Evolutionary conservation across 2,113 vertebrate species (phyloP).

Genomic region (Centropristis striata): DNA sequence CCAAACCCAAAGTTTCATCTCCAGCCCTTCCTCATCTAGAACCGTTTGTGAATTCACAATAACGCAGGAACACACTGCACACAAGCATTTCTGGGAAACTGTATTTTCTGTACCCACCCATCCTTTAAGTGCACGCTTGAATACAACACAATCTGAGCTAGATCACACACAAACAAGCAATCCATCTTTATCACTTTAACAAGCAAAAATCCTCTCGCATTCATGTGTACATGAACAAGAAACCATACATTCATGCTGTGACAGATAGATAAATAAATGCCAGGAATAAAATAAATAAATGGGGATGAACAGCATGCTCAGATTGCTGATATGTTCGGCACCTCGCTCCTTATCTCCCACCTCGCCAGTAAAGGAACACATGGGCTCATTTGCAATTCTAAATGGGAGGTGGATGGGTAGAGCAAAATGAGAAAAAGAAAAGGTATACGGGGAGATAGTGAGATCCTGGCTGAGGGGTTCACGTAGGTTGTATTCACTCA

Average conservation of each 20-base stretch:
- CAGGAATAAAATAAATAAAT: slow-evolving; percentile 58
- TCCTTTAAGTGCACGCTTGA: slow-evolving; percentile 46
- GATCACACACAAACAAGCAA: slow-evolving; percentile 59
- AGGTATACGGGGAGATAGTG: slow-evolving; percentile 19
- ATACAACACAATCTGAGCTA: slow-evolving; percentile 49
- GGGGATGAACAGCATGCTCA: slow-evolving; percentile 60
- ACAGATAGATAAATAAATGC: slow-evolving; percentile 59
- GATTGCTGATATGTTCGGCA: slow-evolving; percentile 60
- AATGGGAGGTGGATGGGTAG: slow-evolving; percentile 15
- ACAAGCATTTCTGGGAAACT: slow-evolving; percentile 12
- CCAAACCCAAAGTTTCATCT: slow-evolving; percentile 43
- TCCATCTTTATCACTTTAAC: slow-evolving; percentile 54
- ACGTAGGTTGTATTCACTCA: slow-evolving; percentile 45
- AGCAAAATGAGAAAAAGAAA: slow-evolving; percentile 27
- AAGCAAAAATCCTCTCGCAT: slow-evolving; percentile 21
- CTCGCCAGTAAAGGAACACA: slow-evolving; percentile 55
- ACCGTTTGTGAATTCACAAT: slow-evolving; percentile 4
- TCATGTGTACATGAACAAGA: slow-evolving; percentile 43
- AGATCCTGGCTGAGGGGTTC: slow-evolving; percentile 49
- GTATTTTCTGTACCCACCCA: slow-evolving; percentile 10
- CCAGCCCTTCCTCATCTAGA: slow-evolving; percentile 1
- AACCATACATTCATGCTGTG: slow-evolving; percentile 24
- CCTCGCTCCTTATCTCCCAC: slow-evolving; percentile 59
- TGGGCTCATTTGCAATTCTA: slow-evolving; percentile 66
- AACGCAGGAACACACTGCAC: background rate